A percentile compares a stretch with the other conserved stretches of the same genome.
These are phyloP conservation scores for Dreissena polymorpha DNA, from an alignment of 1,140 invertebrate genomes.

Conservation along the genomic window DNA sequence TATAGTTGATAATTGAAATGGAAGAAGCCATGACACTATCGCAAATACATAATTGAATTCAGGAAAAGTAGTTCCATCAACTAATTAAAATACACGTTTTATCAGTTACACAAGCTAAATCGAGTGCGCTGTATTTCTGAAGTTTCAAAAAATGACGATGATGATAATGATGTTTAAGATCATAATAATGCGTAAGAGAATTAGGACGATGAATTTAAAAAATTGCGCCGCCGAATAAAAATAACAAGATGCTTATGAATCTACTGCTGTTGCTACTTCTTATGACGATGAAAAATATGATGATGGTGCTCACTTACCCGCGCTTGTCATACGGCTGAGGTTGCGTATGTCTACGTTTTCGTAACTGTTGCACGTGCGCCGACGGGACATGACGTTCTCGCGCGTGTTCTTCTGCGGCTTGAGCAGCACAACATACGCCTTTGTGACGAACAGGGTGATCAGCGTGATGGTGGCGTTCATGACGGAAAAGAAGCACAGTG, in stretches of 20 bases:
- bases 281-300: not conserved
- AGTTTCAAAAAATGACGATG: no score
- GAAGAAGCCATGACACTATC: not conserved
- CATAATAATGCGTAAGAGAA: no score
- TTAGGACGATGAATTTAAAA: no score
- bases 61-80: no score
- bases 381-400: slow-evolving; percentile 67
- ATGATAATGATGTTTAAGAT: no score
- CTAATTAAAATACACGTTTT: no score
- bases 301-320: slow-evolving; percentile 19
- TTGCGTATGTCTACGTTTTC: slow-evolving; percentile 38
- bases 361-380: slow-evolving; percentile 23
- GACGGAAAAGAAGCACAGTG: slow-evolving; percentile 87
- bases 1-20: not conserved
- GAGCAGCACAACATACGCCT: slow-evolving; percentile 87
- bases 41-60: not conserved
- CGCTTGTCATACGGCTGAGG: slow-evolving; percentile 46
- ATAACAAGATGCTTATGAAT: not conserved
- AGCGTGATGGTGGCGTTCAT: slow-evolving; percentile 88
- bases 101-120: no score
- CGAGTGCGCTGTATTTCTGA: no score
- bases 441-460: slow-evolving; percentile 87
- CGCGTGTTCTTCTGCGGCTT: slow-evolving; percentile 86
- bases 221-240: no score
- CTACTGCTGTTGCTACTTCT: not conserved